Evolutionary conservation across 2,888 invertebrate species (phyloP).

Genomic region (Callyntrura guangdongensis): DNA sequence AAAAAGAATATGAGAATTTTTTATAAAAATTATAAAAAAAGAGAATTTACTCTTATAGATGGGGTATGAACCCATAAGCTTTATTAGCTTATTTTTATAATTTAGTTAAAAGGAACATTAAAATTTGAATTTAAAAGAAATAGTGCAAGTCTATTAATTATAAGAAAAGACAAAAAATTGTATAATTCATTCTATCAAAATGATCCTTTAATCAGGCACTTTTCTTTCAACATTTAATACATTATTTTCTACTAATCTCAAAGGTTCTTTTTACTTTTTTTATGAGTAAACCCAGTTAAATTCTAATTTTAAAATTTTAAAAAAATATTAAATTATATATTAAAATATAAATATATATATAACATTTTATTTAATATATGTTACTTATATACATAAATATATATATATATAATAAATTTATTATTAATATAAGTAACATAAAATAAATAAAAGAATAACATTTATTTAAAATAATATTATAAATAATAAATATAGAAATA

Average conservation of each 20-base stretch:
- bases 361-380: conserved; percentile 86
- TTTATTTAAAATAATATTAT: conserved; percentile 90
- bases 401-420: conserved; percentile 86
- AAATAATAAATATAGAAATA: too few species aligned
- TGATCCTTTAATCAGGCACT: conserved; percentile 89
- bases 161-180: conserved; percentile 71
- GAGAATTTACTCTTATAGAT: conserved; percentile 73
- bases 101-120: conserved; percentile 74
- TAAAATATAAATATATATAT: background rate
- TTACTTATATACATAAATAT: conserved; percentile 85
- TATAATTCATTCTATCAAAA: conserved; percentile 88
- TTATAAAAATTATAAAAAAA: conserved; percentile 80
- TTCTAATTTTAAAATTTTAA: too few species aligned
- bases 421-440: conserved; percentile 81
- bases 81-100: conserved; percentile 82
- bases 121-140: conserved; percentile 75
- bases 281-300: too few species aligned
- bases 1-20: conserved; percentile 64
- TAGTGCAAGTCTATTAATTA: conserved; percentile 69
- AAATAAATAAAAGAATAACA: conserved; percentile 88
- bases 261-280: conserved; percentile 5
- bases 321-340: conserved; percentile 86
- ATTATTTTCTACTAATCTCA: conserved; percentile 20
- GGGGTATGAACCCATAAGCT: conserved; percentile 82
- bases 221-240: conserved; percentile 85